Percentiles rank a stretch among this genome's conserved stretches.
phyloP scores from a whole-genome alignment of 92 coral and sea anemone species.

The Paragorgia papillata region DNA sequence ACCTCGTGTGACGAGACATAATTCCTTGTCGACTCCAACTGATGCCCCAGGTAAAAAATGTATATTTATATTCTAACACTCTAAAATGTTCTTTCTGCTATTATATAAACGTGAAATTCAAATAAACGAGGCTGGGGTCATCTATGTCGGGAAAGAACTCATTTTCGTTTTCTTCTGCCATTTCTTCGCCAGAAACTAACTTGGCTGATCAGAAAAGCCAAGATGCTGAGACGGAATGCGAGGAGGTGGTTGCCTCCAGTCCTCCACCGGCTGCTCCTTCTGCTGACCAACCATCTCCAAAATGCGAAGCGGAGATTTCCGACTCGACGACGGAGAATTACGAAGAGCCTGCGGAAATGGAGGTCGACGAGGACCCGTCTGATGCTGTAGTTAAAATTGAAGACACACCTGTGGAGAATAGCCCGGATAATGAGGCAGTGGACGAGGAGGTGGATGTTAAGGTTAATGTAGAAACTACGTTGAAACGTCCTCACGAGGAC shows the following conservation, averaged over 20 bases:
- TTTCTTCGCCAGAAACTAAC: constrained; percentile 1
- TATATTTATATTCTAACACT: too few species aligned
- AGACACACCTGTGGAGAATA: background rate
- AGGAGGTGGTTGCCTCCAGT: background rate
- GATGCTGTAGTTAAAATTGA: background rate
- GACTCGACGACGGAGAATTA: constrained; percentile 4
- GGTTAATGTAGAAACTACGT: constrained; percentile 4
- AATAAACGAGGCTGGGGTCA: too few species aligned
- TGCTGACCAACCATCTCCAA: constrained; percentile 1
- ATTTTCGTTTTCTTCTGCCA: too few species aligned
- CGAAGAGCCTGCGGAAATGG: background rate
- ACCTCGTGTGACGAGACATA: constrained; percentile 36
- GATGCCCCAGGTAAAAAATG: constrained; percentile 9
- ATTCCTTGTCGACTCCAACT: background rate
- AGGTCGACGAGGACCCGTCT: background rate
- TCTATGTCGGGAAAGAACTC: too few species aligned
- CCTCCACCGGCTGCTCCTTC: constrained; percentile 6
- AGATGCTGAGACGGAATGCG: constrained; percentile 8
- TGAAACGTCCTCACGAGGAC: constrained; percentile 18
- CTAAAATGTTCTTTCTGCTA: too few species aligned
- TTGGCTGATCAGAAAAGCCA: constrained; percentile 3
- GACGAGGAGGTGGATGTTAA: background rate
- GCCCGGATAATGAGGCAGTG: background rate
- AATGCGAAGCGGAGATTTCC: constrained; percentile 5
- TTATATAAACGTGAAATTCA: too few species aligned